A percentile compares a stretch with the other conserved stretches of the same genome.
These are phyloP conservation scores for Eptesicus fuscus DNA, from an alignment of 2,113 vertebrate species.

Conservation along the genomic window DNA sequence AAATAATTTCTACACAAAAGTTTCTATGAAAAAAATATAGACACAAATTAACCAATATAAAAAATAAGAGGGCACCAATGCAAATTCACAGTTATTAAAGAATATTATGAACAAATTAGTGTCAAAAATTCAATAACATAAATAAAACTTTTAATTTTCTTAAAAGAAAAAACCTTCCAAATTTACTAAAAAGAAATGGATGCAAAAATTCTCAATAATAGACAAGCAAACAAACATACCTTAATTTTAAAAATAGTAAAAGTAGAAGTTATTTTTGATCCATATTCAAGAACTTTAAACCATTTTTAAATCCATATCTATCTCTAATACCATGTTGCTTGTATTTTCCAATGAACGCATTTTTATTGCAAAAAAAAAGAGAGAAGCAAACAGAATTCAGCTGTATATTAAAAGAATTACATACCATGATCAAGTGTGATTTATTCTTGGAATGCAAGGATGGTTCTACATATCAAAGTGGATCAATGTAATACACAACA, in stretches of 20 bases:
- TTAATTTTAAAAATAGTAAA: no score
- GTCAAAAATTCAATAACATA: background rate
- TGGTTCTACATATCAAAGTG: background rate
- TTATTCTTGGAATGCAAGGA: background rate
- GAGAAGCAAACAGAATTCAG: background rate
- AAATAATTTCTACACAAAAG: background rate
- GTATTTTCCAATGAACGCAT: no score
- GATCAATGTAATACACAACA: background rate
- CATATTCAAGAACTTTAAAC: no score
- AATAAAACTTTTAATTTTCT: background rate
- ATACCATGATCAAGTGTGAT: background rate
- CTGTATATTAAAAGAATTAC: background rate
- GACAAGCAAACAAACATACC: background rate
- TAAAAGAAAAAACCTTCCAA: background rate
- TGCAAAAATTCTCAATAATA: background rate
- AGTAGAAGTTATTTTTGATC: no score
- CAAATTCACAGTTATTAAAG: background rate
- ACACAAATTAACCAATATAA: background rate
- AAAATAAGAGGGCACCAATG: background rate
- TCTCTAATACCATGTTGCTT: no score
- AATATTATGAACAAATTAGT: background rate
- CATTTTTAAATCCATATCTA: no score
- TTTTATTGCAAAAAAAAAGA: no score
- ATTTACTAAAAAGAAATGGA: background rate
- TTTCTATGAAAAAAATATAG: background rate